These are phyloP conservation scores for Parapsyche elsis DNA, from an alignment of 1,140 invertebrate species.

Conservation along the genomic window DNA sequence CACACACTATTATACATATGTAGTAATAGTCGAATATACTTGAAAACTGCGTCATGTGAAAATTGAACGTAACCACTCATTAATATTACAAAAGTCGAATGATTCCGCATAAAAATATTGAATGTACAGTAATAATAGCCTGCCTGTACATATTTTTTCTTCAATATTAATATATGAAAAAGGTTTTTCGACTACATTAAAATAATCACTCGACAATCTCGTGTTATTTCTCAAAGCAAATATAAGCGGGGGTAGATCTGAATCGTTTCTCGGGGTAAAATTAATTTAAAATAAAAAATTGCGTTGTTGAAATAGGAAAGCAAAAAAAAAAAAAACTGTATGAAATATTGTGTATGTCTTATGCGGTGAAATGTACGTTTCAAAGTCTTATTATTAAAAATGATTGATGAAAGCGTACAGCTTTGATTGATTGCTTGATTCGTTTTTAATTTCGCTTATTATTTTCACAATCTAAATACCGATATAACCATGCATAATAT, in stretches of 20 bases:
- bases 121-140: constrained; percentile 1
- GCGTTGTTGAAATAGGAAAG: background rate
- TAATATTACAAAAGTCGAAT: constrained; percentile 25
- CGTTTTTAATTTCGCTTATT: background rate
- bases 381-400: background rate
- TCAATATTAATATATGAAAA: background rate
- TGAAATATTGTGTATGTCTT: too few relatives aligned
- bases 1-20: too few relatives aligned
- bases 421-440: constrained; percentile 8
- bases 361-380: background rate
- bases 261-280: background rate
- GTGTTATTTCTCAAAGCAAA: background rate
- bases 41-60: too few relatives aligned
- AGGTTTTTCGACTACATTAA: background rate
- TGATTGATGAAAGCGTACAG: background rate
- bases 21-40: too few relatives aligned
- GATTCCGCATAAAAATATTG: constrained; percentile 15
- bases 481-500: too few relatives aligned
- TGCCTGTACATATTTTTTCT: background rate
- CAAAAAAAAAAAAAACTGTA: background rate
- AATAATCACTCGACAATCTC: background rate
- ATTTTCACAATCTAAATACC: too few relatives aligned
- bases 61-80: background rate
- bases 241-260: too few relatives aligned
- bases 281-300: background rate